Conservation (phyloP, 2,113 vertebrate genomes). For the Mormyrus lacerda region DNA sequence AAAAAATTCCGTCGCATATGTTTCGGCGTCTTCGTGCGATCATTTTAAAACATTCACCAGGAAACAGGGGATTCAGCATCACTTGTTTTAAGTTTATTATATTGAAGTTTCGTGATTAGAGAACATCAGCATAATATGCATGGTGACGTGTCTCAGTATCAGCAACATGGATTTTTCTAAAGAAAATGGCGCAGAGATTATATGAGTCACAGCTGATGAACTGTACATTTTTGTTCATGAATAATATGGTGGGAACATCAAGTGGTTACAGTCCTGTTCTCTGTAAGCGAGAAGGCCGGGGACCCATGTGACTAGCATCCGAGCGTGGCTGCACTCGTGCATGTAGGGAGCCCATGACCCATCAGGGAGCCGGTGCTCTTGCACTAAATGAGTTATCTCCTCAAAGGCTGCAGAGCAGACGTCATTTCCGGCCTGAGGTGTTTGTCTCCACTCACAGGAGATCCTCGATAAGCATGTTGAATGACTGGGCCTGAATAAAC, state of each 20-base stretch:
- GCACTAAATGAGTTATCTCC: not conserved
- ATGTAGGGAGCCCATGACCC: not conserved
- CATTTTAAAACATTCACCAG: not conserved
- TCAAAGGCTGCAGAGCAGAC: not conserved
- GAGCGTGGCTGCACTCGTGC: not conserved
- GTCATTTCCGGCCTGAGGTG: not conserved
- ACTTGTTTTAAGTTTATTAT: not conserved
- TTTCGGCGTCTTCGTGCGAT: not conserved
- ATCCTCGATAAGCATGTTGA: slow-evolving; percentile 60
- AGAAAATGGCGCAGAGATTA: not conserved
- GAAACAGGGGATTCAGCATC: not conserved
- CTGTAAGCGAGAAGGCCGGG: not conserved
- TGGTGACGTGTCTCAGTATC: not conserved
- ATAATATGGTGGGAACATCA: not conserved
- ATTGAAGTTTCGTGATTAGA: not conserved
- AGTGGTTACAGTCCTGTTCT: not conserved
- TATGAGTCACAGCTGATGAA: not conserved
- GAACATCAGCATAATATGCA: not conserved
- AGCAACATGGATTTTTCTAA: not conserved
- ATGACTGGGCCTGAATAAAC: slow-evolving; percentile 54
- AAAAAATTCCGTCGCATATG: not conserved
- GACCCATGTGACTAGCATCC: not conserved
- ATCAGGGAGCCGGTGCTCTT: not conserved
- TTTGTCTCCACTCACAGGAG: slow-evolving; percentile 45
- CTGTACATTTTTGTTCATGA: not conserved